These are phyloP conservation scores for Genyomyrus donnyi DNA, from an alignment of 2,113 vertebrate species.

Conservation along the genomic window DNA sequence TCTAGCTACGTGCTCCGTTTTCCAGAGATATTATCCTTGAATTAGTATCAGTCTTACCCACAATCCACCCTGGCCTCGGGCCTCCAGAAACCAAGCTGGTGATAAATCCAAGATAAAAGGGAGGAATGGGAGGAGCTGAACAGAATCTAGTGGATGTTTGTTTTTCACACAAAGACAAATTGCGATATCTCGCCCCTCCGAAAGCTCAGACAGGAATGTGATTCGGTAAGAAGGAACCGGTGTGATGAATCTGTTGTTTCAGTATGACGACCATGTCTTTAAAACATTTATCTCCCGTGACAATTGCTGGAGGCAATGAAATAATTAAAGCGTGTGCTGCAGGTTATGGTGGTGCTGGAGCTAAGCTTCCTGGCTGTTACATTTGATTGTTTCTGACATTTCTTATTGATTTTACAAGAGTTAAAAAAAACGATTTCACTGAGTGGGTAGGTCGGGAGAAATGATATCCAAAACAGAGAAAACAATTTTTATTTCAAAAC, in stretches of 20 bases:
- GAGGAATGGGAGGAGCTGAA: background rate
- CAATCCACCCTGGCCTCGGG: background rate
- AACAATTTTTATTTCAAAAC: background rate
- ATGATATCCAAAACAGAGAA: background rate
- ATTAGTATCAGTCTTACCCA: background rate
- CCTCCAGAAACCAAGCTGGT: background rate
- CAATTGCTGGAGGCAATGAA: conserved; percentile 7
- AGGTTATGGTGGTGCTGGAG: background rate
- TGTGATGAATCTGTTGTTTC: conserved; percentile 12
- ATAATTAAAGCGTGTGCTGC: conserved; percentile 6
- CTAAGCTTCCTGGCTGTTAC: background rate
- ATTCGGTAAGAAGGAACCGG: background rate
- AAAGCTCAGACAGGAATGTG: background rate
- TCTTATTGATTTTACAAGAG: background rate
- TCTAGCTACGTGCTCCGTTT: background rate
- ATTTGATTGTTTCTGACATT: background rate
- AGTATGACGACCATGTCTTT: conserved; percentile 1
- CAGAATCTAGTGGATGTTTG: background rate
- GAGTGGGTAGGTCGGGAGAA: background rate
- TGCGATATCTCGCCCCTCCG: background rate
- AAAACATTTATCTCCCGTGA: conserved; percentile 11
- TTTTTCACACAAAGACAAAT: background rate
- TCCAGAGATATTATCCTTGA: conserved; percentile 21
- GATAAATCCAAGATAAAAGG: conserved; percentile 17
- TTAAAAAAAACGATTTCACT: background rate